Evolutionary conservation across 2,888 invertebrate genomes (phyloP).

Genomic region (Thereva unica): DNA sequence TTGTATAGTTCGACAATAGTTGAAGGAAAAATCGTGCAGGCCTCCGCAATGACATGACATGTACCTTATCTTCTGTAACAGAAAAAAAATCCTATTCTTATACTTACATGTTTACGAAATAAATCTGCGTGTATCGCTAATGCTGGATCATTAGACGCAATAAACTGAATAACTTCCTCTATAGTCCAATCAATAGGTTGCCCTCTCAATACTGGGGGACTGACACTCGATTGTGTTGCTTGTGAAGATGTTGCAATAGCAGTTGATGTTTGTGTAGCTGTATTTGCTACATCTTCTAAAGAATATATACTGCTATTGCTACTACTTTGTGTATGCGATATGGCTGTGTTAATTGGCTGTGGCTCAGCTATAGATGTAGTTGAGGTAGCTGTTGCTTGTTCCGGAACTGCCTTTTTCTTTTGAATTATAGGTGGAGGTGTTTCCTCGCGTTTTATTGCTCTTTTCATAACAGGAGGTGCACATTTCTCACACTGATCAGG

Average conservation of each 20-base stretch:
- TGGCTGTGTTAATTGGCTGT: slow-evolving; percentile 7
- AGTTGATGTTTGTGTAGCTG: slow-evolving; percentile 28
- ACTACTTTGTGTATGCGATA: slow-evolving; percentile 14
- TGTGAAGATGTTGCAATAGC: slow-evolving; percentile 47
- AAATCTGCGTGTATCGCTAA: slow-evolving; percentile 87
- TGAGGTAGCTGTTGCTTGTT: slow-evolving; percentile 53
- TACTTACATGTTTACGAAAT: slow-evolving; percentile 88
- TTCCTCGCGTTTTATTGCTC: slow-evolving; percentile 11
- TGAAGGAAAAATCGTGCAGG: too few relatives aligned
- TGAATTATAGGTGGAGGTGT: slow-evolving; percentile 20
- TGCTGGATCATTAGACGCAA: slow-evolving; percentile 81
- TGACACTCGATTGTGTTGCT: slow-evolving; percentile 42
- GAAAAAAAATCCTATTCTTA: not conserved
- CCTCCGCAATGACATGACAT: not conserved
- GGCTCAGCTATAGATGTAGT: slow-evolving; percentile 51
- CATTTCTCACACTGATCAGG: slow-evolving; percentile 59
- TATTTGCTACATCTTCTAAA: slow-evolving; percentile 13
- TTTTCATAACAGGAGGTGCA: slow-evolving; percentile 40
- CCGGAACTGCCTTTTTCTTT: slow-evolving; percentile 15
- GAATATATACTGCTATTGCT: not conserved
- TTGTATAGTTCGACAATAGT: too few relatives aligned
- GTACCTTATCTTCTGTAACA: not conserved
- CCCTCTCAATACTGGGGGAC: slow-evolving; percentile 57
- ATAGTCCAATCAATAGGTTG: slow-evolving; percentile 88
- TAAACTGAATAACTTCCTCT: slow-evolving; percentile 91